Conservation (phyloP, 2,797 vertebrate genomes). For the Enteromius unitaeniatus region DNA sequence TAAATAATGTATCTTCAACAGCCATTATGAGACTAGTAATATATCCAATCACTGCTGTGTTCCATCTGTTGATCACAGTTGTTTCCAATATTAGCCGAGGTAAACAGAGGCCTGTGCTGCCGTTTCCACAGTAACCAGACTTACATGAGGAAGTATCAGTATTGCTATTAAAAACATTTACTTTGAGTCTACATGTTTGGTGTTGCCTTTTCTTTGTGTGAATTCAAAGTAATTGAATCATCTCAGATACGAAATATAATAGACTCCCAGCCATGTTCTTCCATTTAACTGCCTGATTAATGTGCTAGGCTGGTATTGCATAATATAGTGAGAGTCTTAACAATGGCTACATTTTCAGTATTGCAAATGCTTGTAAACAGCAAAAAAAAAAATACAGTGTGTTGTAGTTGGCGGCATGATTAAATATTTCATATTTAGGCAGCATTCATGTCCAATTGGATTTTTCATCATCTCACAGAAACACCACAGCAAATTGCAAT, state of each 20-base stretch:
- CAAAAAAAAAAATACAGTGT: background rate
- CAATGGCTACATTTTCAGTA: conserved; percentile 6
- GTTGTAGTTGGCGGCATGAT: background rate
- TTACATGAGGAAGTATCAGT: conserved; percentile 49
- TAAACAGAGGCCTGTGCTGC: conserved; percentile 58
- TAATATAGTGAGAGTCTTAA: conserved; percentile 4
- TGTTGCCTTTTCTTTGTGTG: background rate
- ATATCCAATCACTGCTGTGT: conserved; percentile 22
- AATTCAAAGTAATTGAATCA: background rate
- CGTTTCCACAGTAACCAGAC: conserved; percentile 74
- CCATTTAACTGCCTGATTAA: background rate
- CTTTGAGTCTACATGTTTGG: background rate
- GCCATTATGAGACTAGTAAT: background rate
- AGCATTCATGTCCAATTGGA: background rate
- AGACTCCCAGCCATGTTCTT: background rate
- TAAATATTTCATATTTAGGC: background rate
- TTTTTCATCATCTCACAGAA: background rate
- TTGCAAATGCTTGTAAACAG: conserved; percentile 1
- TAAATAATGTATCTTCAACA: background rate
- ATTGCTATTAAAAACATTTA: conserved; percentile 41
- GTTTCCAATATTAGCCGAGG: conserved; percentile 39
- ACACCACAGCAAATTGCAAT: background rate
- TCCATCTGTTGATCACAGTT: conserved; percentile 60
- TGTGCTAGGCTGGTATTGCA: background rate
- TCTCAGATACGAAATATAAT: background rate